Evolutionary conservation across 2,113 vertebrate species (phyloP).

Genomic region (Mugil cephalus): DNA sequence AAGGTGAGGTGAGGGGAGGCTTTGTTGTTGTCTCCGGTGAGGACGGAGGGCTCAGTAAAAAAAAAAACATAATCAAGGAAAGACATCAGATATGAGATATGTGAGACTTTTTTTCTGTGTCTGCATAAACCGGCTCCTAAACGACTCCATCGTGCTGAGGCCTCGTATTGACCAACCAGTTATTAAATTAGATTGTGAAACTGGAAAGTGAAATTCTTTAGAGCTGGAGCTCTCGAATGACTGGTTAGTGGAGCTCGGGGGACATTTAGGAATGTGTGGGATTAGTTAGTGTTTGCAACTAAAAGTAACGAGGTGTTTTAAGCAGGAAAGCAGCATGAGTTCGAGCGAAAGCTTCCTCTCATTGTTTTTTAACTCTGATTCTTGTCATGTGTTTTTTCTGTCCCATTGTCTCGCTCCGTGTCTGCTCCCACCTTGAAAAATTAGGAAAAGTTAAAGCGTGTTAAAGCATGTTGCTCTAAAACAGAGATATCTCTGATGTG

Average conservation of each 20-base stretch:
- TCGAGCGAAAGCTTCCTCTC: too few species aligned
- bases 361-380: too few species aligned
- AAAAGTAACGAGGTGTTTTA: too few species aligned
- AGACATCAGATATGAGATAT: slow-evolving; percentile 28
- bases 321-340: too few species aligned
- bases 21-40: slow-evolving; percentile 46
- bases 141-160: not conserved
- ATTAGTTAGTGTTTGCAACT: too few species aligned
- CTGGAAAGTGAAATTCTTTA: not conserved
- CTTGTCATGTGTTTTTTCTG: too few species aligned
- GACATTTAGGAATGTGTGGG: too few species aligned
- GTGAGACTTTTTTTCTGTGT: not conserved
- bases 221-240: too few species aligned
- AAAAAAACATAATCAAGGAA: slow-evolving; percentile 49
- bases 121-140: slow-evolving; percentile 7
- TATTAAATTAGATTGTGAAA: not conserved
- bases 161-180: not conserved
- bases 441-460: not conserved
- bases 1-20: slow-evolving; percentile 22
- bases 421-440: not conserved
- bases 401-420: not conserved
- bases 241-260: too few species aligned
- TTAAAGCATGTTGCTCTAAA: too few species aligned
- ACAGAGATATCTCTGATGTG: slow-evolving; percentile 25
- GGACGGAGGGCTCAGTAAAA: slow-evolving; percentile 49